A percentile compares a stretch with the other conserved stretches of the same genome.
These are phyloP conservation scores for Bagarius yarrelli DNA, from an alignment of 2,113 vertebrate genomes.

Conservation along the genomic window DNA sequence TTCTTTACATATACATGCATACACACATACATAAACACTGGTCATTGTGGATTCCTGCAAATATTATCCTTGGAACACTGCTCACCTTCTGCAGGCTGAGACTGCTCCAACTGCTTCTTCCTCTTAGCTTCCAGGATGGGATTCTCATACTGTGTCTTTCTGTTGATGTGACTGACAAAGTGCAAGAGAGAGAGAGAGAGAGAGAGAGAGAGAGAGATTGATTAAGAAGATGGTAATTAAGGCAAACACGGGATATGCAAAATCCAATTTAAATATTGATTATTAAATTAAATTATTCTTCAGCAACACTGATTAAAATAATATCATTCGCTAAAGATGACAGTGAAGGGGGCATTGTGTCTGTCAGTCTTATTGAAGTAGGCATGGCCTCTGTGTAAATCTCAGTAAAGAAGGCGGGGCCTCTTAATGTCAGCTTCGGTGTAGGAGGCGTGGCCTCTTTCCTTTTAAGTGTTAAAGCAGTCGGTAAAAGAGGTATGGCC, in stretches of 20 bases:
- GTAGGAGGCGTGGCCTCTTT: not conserved
- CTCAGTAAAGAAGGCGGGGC: not conserved
- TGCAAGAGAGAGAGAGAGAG: constrained; percentile 15
- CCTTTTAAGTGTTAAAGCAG: not conserved
- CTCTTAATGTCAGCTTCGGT: too few relatives aligned
- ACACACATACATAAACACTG: too few relatives aligned
- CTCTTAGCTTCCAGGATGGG: constrained; percentile 94
- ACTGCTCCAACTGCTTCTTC: constrained; percentile 91
- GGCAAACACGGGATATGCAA: not conserved
- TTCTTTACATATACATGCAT: too few relatives aligned
- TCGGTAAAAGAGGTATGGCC: not conserved
- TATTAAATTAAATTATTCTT: not conserved
- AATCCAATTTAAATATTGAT: not conserved
- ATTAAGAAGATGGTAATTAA: not conserved
- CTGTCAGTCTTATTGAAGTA: too few relatives aligned
- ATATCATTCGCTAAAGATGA: not conserved
- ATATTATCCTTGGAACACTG: constrained; percentile 70
- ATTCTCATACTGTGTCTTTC: constrained; percentile 98
- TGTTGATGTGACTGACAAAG: constrained; percentile 91
- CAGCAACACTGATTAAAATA: not conserved
- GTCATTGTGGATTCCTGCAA: too few relatives aligned
- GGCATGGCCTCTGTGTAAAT: too few relatives aligned
- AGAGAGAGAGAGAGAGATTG: not conserved
- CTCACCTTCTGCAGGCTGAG: constrained; percentile 91
- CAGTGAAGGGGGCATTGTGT: too few relatives aligned